These are phyloP conservation scores for Agelastica alni DNA, from an alignment of 2,888 invertebrate species.

Conservation along the genomic window DNA sequence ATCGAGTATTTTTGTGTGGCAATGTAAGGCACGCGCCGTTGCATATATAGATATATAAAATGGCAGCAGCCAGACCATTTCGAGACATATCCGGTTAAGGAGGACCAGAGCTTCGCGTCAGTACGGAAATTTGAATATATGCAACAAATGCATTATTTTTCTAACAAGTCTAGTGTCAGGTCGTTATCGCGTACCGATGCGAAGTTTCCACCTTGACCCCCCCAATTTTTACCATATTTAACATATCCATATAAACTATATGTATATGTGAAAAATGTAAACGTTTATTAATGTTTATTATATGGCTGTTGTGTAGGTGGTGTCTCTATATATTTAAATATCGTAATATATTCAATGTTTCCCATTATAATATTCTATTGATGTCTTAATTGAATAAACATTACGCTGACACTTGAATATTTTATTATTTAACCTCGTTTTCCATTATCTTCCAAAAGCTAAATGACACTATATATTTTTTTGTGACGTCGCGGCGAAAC, in stretches of 20 bases:
- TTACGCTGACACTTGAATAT: conserved; percentile 45
- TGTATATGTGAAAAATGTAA: conserved; percentile 42
- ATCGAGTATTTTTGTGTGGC: conserved; percentile 53
- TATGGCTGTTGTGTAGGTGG: conserved; percentile 54
- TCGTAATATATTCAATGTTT: conserved; percentile 54
- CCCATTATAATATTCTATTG: conserved; percentile 54
- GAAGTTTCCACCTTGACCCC: conserved; percentile 49
- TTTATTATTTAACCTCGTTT: conserved; percentile 17
- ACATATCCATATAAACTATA: conserved; percentile 45
- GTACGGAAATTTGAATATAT: conserved; percentile 46
- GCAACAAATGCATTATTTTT: conserved; percentile 52
- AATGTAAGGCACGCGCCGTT: conserved; percentile 49
- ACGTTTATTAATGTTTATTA: conserved; percentile 38
- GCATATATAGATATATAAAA: conserved; percentile 30
- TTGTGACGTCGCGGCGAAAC: too few species aligned
- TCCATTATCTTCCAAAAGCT: too few species aligned
- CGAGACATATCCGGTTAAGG: conserved; percentile 56
- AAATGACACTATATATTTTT: too few species aligned
- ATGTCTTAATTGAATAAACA: conserved; percentile 52
- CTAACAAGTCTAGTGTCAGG: conserved; percentile 55
- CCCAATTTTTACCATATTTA: conserved; percentile 55
- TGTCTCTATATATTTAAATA: conserved; percentile 48
- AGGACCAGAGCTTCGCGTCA: conserved; percentile 51
- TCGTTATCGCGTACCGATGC: conserved; percentile 56
- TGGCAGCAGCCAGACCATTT: conserved; percentile 56